These are phyloP conservation scores for Actenoides hombroni DNA, from an alignment of 2,113 vertebrate species.

Conservation along the genomic window DNA sequence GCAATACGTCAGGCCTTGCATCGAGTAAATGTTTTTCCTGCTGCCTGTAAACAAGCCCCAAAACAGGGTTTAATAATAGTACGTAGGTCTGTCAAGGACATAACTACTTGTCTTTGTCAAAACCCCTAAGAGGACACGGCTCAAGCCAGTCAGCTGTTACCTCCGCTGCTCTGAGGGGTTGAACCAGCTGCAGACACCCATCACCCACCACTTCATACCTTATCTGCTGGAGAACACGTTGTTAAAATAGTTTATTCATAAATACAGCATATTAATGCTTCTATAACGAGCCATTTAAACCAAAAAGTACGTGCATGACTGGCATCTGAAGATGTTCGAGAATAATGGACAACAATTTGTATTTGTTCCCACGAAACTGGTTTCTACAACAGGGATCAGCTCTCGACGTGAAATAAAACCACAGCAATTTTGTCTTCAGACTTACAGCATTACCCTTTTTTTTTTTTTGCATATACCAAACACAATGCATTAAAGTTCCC, in stretches of 20 bases:
- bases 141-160: neutral
- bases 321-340: neutral
- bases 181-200: neutral
- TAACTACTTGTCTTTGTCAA: neutral
- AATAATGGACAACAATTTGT: neutral
- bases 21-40: neutral
- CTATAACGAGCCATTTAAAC: neutral
- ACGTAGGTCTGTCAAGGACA: neutral
- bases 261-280: neutral
- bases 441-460: neutral
- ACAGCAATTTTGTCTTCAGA: neutral
- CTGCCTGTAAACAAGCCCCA: neutral
- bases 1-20: neutral
- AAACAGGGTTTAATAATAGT: neutral
- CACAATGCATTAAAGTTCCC: neutral
- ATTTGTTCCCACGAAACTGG: neutral
- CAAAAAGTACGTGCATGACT: accelerated
- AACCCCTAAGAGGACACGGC: neutral
- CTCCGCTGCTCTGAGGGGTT: neutral
- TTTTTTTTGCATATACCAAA: neutral
- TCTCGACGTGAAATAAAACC: neutral
- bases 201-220: neutral
- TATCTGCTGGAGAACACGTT: neutral
- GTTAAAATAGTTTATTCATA: neutral
- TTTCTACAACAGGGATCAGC: neutral